A percentile compares a stretch with the other conserved stretches of the same genome.
Evolutionary conservation across 2,888 invertebrate species (phyloP).

Genomic region (Timema cristinae): DNA sequence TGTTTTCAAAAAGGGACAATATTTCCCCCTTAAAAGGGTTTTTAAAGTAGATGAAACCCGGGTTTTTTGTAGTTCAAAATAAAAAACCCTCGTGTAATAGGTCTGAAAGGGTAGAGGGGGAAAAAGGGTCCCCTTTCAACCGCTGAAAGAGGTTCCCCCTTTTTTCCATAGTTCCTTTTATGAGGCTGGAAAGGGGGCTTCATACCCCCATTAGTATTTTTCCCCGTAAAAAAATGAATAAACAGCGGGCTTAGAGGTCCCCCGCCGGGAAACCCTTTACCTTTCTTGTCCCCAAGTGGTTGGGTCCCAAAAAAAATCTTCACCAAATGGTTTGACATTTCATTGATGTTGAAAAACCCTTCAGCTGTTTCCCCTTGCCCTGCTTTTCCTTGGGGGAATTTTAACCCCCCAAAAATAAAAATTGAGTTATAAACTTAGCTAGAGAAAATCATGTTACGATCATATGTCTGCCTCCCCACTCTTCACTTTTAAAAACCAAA

Average conservation of each 20-base stretch:
- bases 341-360: too few species aligned
- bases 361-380: too few species aligned
- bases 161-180: slow-evolving; percentile 1
- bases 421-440: too few species aligned
- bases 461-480: too few species aligned
- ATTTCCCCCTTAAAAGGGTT: neutral
- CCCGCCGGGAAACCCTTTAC: too few species aligned
- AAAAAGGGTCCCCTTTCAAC: slow-evolving; percentile 37
- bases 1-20: neutral
- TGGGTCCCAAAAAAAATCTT: too few species aligned
- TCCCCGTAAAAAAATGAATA: slow-evolving; percentile 33
- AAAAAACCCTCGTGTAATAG: slow-evolving; percentile 34
- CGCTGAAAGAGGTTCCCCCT: slow-evolving; percentile 28
- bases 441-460: too few species aligned
- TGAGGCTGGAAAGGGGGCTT: slow-evolving; percentile 15
- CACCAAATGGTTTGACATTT: too few species aligned
- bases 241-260: slow-evolving; percentile 32
- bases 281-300: too few species aligned
- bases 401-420: too few species aligned
- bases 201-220: slow-evolving; percentile 21
- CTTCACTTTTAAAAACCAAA: too few species aligned
- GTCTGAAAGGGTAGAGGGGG: slow-evolving; percentile 38
- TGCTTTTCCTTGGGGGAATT: too few species aligned
- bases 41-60: slow-evolving; percentile 41
- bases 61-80: slow-evolving; percentile 36